Base-by-base conservation (phyloP, 2,888 invertebrate genomes). In the Elegia similella region DNA sequence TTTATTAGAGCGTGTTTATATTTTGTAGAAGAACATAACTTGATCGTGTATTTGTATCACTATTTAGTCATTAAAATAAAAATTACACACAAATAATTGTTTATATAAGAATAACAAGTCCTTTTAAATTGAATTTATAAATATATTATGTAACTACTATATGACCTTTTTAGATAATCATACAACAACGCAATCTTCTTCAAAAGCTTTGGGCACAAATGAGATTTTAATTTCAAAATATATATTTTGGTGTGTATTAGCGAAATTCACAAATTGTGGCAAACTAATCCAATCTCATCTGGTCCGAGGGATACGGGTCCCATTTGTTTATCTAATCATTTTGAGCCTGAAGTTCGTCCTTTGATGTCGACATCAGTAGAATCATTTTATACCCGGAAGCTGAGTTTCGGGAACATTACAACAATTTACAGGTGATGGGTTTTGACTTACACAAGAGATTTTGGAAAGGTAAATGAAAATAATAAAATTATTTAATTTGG, bases 151-250 rank as follows among this genome's bases (percentile, higher is more conserved):
- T 23, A 23, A 23, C 23, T 23, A 23, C 2, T 23, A 3, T 23
- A 5, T 23, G 23, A 23, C n/a, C n/a, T 23, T 23, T 23, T 23
- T 5, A 2, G 23, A 23, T 23, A 23, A 23, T 3, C 23, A 23
- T 23, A 23, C n/a, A n/a, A 5, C 23, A 50, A 7, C 13, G 50
- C 50, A 50, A 50, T 50, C 12, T 50, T 16, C 30, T 30, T 38
- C 50, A 34, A 50, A 47, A 50, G 50, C 50, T 50, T 48, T 30
- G 50, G 34, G 16, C 8, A 8, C 23, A 46, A 50, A 50, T 34
- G 10, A 10, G 17, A 38, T 50, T 50, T 38, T 34, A 50, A 50
- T 50, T 50, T 17, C 12, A 38, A 34, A 34, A 17, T 16, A 12
- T 12, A 17, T 6, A 38, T 38, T 38, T 2, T 34, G 8, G 8